A percentile compares a stretch with the other conserved stretches of the same genome.
These are phyloP conservation scores for Pharmacophagus antenor DNA, from an alignment of 2,888 invertebrate genomes.

Conservation along the genomic window DNA sequence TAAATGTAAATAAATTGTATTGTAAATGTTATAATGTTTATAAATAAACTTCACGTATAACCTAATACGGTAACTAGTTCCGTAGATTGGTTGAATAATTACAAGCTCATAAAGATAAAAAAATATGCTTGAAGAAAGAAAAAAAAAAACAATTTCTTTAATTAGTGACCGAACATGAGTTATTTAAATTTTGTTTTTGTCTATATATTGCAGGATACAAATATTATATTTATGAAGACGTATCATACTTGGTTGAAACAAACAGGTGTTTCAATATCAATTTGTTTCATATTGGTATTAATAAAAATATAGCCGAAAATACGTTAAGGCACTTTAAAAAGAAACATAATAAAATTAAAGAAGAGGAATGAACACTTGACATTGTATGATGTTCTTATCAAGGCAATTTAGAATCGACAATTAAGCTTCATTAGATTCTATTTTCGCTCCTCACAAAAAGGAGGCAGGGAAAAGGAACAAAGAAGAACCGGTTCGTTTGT, in stretches of 20 bases:
- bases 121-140: not conserved
- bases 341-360: not conserved
- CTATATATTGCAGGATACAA: not conserved
- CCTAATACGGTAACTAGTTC: too few species aligned
- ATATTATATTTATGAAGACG: not conserved
- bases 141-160: too few species aligned
- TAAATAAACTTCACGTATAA: too few species aligned
- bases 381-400: constrained; percentile 34
- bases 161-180: too few species aligned
- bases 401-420: constrained; percentile 43
- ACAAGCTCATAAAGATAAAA: not conserved
- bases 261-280: not conserved
- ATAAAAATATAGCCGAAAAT: too few species aligned
- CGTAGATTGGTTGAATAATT: not conserved
- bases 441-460: constrained; percentile 47
- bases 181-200: too few species aligned
- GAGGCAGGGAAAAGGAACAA: constrained; percentile 41
- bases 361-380: not conserved
- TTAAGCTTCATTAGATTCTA: constrained; percentile 51
- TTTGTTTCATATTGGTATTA: too few species aligned
- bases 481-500: constrained; percentile 28
- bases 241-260: not conserved
- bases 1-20: not conserved
- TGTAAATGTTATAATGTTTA: not conserved
- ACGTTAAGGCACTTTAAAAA: not conserved